Conservation (phyloP, 2,797 vertebrate genomes). For the Dendrocincla fuliginosa region DNA sequence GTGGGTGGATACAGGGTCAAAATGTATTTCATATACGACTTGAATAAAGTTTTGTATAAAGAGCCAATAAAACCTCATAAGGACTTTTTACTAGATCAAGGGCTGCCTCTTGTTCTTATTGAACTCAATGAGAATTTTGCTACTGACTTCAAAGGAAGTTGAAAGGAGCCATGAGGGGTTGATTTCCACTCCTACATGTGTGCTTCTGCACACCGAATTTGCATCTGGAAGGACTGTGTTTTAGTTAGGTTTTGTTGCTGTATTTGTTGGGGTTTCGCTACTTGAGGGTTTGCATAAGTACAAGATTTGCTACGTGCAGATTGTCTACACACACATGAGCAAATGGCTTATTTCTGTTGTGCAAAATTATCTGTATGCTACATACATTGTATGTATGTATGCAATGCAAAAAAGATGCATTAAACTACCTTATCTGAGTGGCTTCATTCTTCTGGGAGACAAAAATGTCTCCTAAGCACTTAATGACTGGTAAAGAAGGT, state of each 20-base stretch:
- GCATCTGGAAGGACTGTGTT: conserved; percentile 29
- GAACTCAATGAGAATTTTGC: conserved; percentile 60
- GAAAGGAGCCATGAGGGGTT: conserved; percentile 47
- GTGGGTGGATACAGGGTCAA: background rate
- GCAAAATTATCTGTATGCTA: background rate
- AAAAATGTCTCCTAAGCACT: background rate
- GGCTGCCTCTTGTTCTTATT: conserved; percentile 16
- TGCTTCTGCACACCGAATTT: conserved; percentile 50
- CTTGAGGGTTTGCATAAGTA: background rate
- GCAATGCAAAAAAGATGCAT: background rate
- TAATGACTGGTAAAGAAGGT: background rate
- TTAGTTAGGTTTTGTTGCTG: background rate
- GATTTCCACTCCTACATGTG: conserved; percentile 50
- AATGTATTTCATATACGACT: conserved; percentile 8
- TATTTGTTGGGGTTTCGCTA: background rate
- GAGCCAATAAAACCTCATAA: conserved; percentile 39
- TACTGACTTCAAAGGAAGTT: conserved; percentile 65
- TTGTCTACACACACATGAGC: background rate
- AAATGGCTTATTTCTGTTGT: background rate
- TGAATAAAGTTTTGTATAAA: conserved; percentile 30
- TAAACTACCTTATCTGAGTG: background rate
- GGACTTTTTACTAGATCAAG: conserved; percentile 47
- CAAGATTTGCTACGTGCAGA: background rate
- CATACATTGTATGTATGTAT: background rate
- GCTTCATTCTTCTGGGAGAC: background rate